phyloP scores from a whole-genome alignment of 2,113 vertebrate genomes.

The Vanacampus margaritifer region DNA sequence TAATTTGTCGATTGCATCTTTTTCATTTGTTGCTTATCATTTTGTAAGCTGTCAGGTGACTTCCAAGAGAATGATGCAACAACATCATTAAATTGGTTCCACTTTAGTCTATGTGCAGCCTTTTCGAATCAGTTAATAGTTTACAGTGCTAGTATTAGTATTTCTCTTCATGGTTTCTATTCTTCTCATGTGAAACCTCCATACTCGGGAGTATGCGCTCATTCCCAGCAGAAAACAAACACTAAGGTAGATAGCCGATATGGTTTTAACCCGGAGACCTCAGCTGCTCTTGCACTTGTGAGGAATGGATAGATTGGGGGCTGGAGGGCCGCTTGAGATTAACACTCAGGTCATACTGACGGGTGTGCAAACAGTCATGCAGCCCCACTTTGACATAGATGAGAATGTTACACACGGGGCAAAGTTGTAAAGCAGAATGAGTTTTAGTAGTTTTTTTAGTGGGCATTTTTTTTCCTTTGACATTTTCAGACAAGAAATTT shows the following conservation, averaged over 20 bases:
- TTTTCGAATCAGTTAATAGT: not conserved
- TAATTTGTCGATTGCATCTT: not conserved
- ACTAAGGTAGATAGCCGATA: slow-evolving; percentile 39
- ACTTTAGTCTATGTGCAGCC: not conserved
- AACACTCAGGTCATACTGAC: slow-evolving; percentile 8
- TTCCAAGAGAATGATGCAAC: not conserved
- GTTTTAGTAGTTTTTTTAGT: not conserved
- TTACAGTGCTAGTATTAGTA: not conserved
- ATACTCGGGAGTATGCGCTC: slow-evolving; percentile 10
- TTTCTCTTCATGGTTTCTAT: slow-evolving; percentile 3
- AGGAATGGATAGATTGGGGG: not conserved
- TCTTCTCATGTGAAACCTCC: slow-evolving; percentile 18
- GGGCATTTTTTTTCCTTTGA: no score
- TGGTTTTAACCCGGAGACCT: slow-evolving; percentile 25
- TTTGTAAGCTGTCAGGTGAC: not conserved
- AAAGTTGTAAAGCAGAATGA: not conserved
- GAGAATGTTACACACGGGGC: not conserved
- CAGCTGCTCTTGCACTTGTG: slow-evolving; percentile 22
- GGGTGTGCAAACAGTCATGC: slow-evolving; percentile 9
- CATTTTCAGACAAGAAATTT: not conserved
- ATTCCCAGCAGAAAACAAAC: slow-evolving; percentile 35
- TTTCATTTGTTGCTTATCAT: not conserved
- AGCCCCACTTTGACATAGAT: not conserved
- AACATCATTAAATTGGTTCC: not conserved
- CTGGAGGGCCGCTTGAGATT: slow-evolving; percentile 5